Base-by-base conservation (phyloP, 2,888 invertebrate species). In the Aphrophora alni region DNA sequence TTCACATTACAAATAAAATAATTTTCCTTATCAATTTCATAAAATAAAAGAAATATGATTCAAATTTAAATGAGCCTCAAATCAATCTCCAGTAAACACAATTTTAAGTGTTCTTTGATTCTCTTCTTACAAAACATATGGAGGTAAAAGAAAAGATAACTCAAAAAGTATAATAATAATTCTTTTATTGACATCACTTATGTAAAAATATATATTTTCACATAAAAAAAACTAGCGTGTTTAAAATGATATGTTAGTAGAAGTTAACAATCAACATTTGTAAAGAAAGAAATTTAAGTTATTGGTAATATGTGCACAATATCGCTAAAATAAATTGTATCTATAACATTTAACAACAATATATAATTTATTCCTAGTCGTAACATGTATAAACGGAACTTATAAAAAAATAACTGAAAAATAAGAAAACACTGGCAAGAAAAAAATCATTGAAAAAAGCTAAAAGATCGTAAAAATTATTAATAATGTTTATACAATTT, bases 261-360 rank as follows among this genome's bases (percentile, higher is more conserved):
- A 74, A 74, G 73, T 28, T 79, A 79, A 79, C 78, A 79, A 79
- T 79, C 78, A 74, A 79, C 78, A 79, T 74, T 79, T 59, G n/a
- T n/a, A 74, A 79, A 79, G 69, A 68, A 79, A 79, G 26, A 71
- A 79, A 74, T 74, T 79, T 69, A 74, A 59, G 25, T 24, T 74
- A 27, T 38, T 73, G 59, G 44, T 78, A 78, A 73, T 77, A 78
- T 68, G 74, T 33, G 78, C 78, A 68, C 73, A 21, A 25, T 59
- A 59, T 38, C 21, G 74, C 74, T 79, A 79, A 79, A 73, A 74
- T 74, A 73, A 77, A 74, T 74, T 79, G 74, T 74, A 79, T 38
- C 78, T 79, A 79, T 79, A 79, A 79, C 68, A 33, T 33, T 79
- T 74, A 79, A 79, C 78, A 79, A 59, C 74, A 73, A 79, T 79